Percentiles rank a stretch among this genome's conserved stretches.
These are phyloP conservation scores for Erinaceus europaeus DNA, from an alignment of 2,113 vertebrate species.

Conservation along the genomic window DNA sequence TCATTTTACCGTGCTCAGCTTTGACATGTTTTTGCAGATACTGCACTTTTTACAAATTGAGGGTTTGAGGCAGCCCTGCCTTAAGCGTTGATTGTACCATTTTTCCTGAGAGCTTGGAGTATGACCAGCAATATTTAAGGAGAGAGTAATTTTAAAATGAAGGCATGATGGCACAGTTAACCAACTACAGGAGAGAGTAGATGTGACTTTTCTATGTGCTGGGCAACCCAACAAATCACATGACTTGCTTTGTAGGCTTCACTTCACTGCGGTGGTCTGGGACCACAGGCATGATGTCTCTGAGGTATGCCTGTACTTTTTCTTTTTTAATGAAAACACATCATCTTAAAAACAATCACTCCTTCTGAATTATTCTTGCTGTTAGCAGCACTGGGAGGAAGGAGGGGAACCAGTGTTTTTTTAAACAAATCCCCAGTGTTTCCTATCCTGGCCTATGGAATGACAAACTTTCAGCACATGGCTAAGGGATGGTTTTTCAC, in stretches of 20 bases:
- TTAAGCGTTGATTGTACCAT: no score
- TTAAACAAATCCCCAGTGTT: not conserved
- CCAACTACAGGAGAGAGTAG: no score
- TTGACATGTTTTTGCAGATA: no score
- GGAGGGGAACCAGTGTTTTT: not conserved
- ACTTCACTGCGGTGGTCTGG: not conserved
- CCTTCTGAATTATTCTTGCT: not conserved
- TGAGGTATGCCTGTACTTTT: not conserved
- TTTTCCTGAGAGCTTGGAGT: no score
- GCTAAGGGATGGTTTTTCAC: not conserved
- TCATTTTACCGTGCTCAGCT: no score
- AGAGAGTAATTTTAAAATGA: no score
- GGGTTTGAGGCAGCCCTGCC: no score
- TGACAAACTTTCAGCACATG: not conserved
- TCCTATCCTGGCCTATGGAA: not conserved
- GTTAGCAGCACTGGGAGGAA: not conserved
- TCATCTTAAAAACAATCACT: slow-evolving; percentile 10
- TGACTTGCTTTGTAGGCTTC: no score
- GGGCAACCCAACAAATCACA: not conserved
- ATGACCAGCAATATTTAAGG: no score
- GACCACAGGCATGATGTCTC: not conserved
- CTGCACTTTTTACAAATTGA: no score
- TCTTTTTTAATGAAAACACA: not conserved
- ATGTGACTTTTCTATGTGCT: not conserved
- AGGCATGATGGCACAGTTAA: no score